These are phyloP conservation scores for Rhopilema esculentum DNA, from an alignment of 30 jellyfish, hydroid and myxozoan genomes.

Conservation along the genomic window DNA sequence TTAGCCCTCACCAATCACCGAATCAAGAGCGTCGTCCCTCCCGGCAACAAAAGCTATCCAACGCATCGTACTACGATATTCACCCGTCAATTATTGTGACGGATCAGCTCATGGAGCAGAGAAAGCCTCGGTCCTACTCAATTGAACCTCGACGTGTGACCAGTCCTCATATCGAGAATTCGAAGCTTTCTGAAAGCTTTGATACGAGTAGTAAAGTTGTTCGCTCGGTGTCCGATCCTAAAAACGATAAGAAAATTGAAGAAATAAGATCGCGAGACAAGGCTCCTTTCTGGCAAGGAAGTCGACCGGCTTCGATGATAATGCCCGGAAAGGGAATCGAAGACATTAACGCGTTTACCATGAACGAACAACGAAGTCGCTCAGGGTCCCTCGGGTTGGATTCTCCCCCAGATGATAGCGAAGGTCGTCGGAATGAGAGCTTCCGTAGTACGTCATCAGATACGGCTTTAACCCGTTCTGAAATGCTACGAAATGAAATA, in stretches of 20 bases:
- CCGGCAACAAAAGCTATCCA: slow-evolving; percentile 28
- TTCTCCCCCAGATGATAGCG: slow-evolving; percentile 55
- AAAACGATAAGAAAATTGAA: slow-evolving; percentile 15
- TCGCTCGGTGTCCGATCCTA: slow-evolving; percentile 72
- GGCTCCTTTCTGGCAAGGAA: slow-evolving; percentile 29
- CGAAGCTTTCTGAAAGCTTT: slow-evolving; percentile 65
- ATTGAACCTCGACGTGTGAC: slow-evolving; percentile 74
- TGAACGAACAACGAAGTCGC: slow-evolving; percentile 66
- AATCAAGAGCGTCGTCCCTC: slow-evolving; percentile 74
- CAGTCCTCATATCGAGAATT: slow-evolving; percentile 47
- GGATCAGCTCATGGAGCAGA: slow-evolving; percentile 31
- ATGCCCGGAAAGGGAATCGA: slow-evolving; percentile 50
- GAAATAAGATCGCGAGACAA: slow-evolving; percentile 28
- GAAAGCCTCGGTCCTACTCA: slow-evolving; percentile 68
- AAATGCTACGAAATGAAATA: slow-evolving; percentile 18
- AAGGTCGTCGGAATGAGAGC: slow-evolving; percentile 60
- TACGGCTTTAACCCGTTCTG: slow-evolving; percentile 63
- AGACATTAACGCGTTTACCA: slow-evolving; percentile 33
- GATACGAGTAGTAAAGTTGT: slow-evolving; percentile 49
- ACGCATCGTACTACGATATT: slow-evolving; percentile 21
- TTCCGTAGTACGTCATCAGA: slow-evolving; percentile 80
- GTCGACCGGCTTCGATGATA: slow-evolving; percentile 75
- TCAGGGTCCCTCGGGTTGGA: slow-evolving; percentile 66
- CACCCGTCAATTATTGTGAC: slow-evolving; percentile 70
- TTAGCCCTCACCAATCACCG: slow-evolving; percentile 79